These are phyloP conservation scores for Prionailurus viverrinus DNA, from an alignment of 2,113 vertebrate species.

Conservation along the genomic window DNA sequence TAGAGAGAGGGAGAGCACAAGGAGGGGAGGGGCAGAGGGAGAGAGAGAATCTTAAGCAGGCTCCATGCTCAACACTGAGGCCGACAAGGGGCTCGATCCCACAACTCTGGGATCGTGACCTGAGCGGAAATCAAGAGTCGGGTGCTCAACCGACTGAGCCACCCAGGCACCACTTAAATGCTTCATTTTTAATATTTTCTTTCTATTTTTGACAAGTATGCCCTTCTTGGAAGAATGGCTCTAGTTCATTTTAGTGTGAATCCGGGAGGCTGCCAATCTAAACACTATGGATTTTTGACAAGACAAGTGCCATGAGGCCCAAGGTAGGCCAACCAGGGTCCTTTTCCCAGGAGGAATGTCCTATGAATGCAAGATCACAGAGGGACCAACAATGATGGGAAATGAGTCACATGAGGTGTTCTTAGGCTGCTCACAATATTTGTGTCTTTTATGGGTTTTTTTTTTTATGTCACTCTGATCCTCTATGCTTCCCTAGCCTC, in stretches of 20 bases:
- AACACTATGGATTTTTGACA: background rate
- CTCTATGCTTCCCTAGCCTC: background rate
- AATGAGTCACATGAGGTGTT: background rate
- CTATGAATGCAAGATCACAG: background rate
- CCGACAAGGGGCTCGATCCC: no score
- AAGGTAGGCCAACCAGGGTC: background rate
- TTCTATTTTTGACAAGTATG: background rate
- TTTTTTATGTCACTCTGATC: background rate
- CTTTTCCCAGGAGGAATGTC: background rate
- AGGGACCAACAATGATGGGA: background rate
- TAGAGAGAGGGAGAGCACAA: no score
- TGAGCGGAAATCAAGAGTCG: no score
- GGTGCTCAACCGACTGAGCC: no score
- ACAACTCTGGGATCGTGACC: no score
- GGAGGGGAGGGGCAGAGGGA: no score
- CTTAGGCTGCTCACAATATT: background rate
- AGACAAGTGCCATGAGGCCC: background rate
- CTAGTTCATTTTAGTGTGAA: background rate
- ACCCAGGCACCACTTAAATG: background rate
- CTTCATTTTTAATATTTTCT: background rate
- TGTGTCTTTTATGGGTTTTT: background rate
- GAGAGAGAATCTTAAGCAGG: no score
- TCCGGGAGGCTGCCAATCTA: background rate
- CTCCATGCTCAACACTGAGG: no score
- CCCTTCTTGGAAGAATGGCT: background rate